Evolutionary conservation across 2,888 invertebrate genomes (phyloP).

Genomic region (Conus canariensis): DNA sequence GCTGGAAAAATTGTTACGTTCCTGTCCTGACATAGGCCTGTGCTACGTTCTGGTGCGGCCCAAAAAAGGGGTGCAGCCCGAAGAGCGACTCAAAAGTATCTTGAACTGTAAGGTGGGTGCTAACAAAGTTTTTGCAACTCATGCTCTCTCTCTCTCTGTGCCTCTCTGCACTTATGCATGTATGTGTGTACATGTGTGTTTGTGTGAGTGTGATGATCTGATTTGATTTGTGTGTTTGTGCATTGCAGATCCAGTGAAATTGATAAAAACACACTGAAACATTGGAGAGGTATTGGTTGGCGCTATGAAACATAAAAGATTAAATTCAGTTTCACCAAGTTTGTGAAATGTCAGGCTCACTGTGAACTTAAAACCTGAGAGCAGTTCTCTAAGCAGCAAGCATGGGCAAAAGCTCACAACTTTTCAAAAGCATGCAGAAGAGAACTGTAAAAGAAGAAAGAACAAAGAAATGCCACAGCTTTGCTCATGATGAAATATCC

Average conservation of each 20-base stretch:
- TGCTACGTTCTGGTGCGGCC: slow-evolving; percentile 89
- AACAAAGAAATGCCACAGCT: no score
- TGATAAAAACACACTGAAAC: no score
- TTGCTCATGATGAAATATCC: no score
- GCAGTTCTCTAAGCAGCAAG: no score
- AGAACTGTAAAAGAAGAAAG: no score
- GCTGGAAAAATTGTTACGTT: slow-evolving; percentile 91
- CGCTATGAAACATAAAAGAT: no score
- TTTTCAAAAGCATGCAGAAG: no score
- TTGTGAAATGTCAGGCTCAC: no score
- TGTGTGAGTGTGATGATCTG: slow-evolving; percentile 23
- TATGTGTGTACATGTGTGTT: neutral
- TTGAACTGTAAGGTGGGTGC: slow-evolving; percentile 89
- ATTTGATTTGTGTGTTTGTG: neutral
- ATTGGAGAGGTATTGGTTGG: no score
- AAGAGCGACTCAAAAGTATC: slow-evolving; percentile 85
- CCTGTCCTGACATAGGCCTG: slow-evolving; percentile 86
- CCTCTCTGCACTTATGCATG: neutral
- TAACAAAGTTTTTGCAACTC: neutral
- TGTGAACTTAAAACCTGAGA: no score
- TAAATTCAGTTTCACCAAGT: neutral
- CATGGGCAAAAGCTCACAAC: no score
- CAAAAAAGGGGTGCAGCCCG: slow-evolving; percentile 85
- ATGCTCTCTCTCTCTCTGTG: neutral
- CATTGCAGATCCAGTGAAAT: no score